Percentiles rank a stretch among this genome's conserved stretches.
These are phyloP conservation scores for Zootermopsis nevadensis DNA, from an alignment of 2,888 invertebrate genomes.

Conservation along the genomic window DNA sequence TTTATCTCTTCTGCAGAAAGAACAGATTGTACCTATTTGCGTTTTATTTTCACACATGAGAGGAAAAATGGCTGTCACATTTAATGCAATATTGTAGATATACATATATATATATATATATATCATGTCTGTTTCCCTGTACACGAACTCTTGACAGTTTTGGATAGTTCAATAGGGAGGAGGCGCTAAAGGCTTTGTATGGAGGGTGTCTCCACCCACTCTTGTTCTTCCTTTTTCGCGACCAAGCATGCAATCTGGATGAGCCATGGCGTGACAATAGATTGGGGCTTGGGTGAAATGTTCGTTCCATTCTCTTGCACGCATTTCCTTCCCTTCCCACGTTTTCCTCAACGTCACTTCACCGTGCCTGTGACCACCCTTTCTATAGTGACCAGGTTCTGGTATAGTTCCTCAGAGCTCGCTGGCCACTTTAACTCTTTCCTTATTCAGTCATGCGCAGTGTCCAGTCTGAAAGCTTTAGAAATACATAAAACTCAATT, in stretches of 20 bases:
- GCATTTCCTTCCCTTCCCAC: not conserved
- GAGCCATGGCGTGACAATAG: conserved; percentile 23
- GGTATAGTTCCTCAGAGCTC: not conserved
- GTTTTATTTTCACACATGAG: not conserved
- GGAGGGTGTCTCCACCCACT: not conserved
- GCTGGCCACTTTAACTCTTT: not conserved
- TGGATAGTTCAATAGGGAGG: not conserved
- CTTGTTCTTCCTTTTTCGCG: not conserved
- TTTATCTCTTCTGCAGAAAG: not conserved
- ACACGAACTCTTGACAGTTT: not conserved
- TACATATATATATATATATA: not conserved
- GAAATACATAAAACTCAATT: conserved; percentile 17
- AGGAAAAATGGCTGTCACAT: not conserved
- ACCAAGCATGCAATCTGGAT: conserved; percentile 12
- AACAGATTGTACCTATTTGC: not conserved
- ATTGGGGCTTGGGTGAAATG: not conserved
- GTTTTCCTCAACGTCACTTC: not conserved
- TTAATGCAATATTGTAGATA: not conserved
- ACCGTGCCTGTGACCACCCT: not conserved
- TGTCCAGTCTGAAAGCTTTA: not conserved
- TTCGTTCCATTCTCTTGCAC: conserved; percentile 12
- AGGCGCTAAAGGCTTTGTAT: conserved; percentile 17
- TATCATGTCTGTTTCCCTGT: not conserved
- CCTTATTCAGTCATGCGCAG: conserved; percentile 5
- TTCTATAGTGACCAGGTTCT: not conserved